Percentiles rank a stretch among this genome's conserved stretches.
phyloP scores from a whole-genome alignment of 23 tunicate genomes.

The Trididemnum nubilum region DNA sequence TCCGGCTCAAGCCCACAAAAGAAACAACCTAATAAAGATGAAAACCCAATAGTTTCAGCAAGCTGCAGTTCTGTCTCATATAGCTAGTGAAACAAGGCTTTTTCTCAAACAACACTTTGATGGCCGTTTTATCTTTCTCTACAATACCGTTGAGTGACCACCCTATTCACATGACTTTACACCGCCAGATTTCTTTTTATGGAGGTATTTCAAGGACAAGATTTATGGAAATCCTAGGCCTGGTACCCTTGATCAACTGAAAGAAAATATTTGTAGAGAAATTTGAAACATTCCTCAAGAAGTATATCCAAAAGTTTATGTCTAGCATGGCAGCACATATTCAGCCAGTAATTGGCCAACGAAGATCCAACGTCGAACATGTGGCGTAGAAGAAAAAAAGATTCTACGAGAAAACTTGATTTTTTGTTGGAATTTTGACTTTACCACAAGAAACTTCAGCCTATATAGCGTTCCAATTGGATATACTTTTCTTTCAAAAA shows the following conservation, averaged over 20 bases:
- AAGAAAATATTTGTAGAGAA: slow-evolving; percentile 5
- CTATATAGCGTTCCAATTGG: not conserved
- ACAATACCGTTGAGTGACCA: slow-evolving; percentile 13
- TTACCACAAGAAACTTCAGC: not conserved
- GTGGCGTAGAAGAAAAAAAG: slow-evolving; percentile 12
- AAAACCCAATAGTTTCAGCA: no score
- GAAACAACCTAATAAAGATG: no score
- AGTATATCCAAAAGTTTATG: not conserved
- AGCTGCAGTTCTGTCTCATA: not conserved
- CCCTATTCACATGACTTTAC: slow-evolving; percentile 1
- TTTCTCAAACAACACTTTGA: no score
- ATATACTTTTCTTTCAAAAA: not conserved
- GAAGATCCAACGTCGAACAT: not conserved
- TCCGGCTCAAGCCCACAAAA: no score
- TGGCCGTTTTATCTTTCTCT: slow-evolving; percentile 16
- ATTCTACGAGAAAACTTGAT: not conserved
- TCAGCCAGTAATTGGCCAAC: slow-evolving; percentile 14
- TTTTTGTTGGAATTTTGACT: not conserved
- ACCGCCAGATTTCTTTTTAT: not conserved
- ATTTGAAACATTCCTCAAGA: not conserved
- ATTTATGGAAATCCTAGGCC: slow-evolving; percentile 2
- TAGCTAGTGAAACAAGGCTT: no score
- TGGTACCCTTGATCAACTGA: not conserved
- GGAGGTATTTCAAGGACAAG: slow-evolving; percentile 2
- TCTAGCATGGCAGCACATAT: not conserved